A percentile compares a stretch with the other conserved stretches of the same genome.
These are phyloP conservation scores for Caranx ignobilis DNA, from an alignment of 2,113 vertebrate genomes.

Conservation along the genomic window DNA sequence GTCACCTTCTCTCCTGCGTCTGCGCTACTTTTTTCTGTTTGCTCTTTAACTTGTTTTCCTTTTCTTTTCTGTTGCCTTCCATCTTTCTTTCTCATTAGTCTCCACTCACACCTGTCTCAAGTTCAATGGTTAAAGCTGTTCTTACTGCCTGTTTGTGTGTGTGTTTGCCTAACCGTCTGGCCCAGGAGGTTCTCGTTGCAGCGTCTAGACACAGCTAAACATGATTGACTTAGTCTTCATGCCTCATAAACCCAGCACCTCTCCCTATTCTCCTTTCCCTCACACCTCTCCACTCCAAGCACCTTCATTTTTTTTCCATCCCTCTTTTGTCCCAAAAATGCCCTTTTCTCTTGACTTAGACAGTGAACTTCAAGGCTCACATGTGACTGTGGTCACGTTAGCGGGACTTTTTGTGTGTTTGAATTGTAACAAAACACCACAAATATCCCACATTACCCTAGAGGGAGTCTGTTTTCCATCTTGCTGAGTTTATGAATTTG, in stretches of 20 bases:
- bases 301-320: slow-evolving; percentile 40
- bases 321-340: slow-evolving; percentile 19
- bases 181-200: slow-evolving; percentile 37
- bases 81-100: slow-evolving; percentile 21
- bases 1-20: not conserved
- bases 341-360: slow-evolving; percentile 3
- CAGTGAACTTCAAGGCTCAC: slow-evolving; percentile 17
- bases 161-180: slow-evolving; percentile 71
- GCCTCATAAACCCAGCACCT: slow-evolving; percentile 68
- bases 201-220: slow-evolving; percentile 67
- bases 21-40: not conserved
- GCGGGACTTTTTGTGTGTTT: slow-evolving; percentile 37
- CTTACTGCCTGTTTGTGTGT: slow-evolving; percentile 39
- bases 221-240: slow-evolving; percentile 57
- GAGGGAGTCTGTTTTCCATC: slow-evolving; percentile 59
- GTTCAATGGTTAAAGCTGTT: slow-evolving; percentile 39
- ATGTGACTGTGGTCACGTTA: slow-evolving; percentile 40
- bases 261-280: slow-evolving; percentile 24
- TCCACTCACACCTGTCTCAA: slow-evolving; percentile 60
- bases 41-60: slow-evolving; percentile 4
- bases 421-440: slow-evolving; percentile 47
- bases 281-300: not conserved
- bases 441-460: slow-evolving; percentile 42
- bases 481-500: slow-evolving; percentile 17
- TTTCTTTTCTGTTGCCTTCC: slow-evolving; percentile 20